Percentiles rank a stretch among this genome's conserved stretches.
These are phyloP conservation scores for Dendroctonus valens DNA, from an alignment of 1,140 invertebrate species.

Conservation along the genomic window DNA sequence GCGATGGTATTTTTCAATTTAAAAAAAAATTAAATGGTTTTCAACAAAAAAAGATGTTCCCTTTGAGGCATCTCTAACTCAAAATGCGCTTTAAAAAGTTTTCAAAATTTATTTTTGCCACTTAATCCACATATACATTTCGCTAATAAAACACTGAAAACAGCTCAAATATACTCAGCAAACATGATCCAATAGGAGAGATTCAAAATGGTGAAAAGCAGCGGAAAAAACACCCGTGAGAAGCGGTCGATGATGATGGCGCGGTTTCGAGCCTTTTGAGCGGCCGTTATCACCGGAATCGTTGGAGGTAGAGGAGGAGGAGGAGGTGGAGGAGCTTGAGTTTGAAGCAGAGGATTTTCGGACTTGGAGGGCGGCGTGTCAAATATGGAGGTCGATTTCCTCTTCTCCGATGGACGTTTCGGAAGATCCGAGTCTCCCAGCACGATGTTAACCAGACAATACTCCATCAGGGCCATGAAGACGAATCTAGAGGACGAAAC, in stretches of 20 bases:
- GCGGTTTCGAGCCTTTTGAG: slow-evolving; percentile 66
- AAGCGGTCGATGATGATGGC: slow-evolving; percentile 84
- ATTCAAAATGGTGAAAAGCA: slow-evolving; percentile 82
- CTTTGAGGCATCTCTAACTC: too few relatives aligned
- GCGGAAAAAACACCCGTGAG: slow-evolving; percentile 83
- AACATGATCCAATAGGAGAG: slow-evolving; percentile 88
- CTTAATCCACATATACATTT: too few relatives aligned
- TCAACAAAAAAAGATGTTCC: too few relatives aligned
- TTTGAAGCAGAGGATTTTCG: slow-evolving; percentile 40
- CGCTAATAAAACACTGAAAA: too few relatives aligned
- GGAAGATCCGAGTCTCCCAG: slow-evolving; percentile 69
- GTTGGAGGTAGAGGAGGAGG: slow-evolving; percentile 6
- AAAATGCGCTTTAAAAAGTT: too few relatives aligned
- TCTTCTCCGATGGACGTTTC: slow-evolving; percentile 54
- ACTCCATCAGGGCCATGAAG: slow-evolving; percentile 92
- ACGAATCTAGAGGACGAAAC: slow-evolving; percentile 65
- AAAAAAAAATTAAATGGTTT: too few relatives aligned
- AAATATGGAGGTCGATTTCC: slow-evolving; percentile 50
- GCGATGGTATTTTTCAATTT: too few relatives aligned
- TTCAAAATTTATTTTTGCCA: too few relatives aligned
- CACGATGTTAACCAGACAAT: slow-evolving; percentile 87
- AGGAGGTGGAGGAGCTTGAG: slow-evolving; percentile 24
- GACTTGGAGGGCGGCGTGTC: slow-evolving; percentile 52
- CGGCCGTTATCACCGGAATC: slow-evolving; percentile 48
- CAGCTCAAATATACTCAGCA: slow-evolving; percentile 69